These are phyloP conservation scores for Flexamia atlantica DNA, from an alignment of 2,888 invertebrate genomes.

Conservation along the genomic window DNA sequence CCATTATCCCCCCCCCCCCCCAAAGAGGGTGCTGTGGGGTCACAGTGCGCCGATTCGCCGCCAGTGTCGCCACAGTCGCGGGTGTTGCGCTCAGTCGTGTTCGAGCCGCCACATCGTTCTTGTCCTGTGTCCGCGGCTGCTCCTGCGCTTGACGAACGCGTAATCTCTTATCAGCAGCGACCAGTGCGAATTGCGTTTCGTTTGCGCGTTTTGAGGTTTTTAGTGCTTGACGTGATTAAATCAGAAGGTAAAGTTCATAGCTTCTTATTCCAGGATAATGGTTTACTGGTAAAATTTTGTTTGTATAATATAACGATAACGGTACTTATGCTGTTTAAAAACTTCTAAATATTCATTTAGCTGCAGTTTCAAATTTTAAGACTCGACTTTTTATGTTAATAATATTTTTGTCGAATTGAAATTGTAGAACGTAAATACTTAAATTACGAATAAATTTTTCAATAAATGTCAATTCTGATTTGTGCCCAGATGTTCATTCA, in stretches of 20 bases:
- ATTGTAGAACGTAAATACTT: too few relatives aligned
- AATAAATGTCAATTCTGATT: too few relatives aligned
- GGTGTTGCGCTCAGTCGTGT: conserved; percentile 17
- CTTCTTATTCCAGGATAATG: background rate
- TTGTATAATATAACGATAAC: too few relatives aligned
- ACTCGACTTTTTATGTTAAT: too few relatives aligned
- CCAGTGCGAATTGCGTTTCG: background rate
- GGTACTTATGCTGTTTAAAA: too few relatives aligned
- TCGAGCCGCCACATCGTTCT: background rate
- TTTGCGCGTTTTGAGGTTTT: background rate
- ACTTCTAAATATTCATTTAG: too few relatives aligned
- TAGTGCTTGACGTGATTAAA: background rate
- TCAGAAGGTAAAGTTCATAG: background rate
- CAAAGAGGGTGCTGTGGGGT: background rate
- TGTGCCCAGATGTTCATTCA: too few relatives aligned
- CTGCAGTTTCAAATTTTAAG: too few relatives aligned
- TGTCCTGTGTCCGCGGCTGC: background rate
- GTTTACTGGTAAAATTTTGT: too few relatives aligned
- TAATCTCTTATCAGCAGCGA: conserved; percentile 15
- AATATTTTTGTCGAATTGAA: too few relatives aligned
- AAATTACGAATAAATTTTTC: too few relatives aligned
- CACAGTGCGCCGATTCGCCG: background rate
- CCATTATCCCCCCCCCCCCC: conserved; percentile 32
- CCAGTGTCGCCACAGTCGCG: background rate
- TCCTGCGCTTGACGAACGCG: background rate